A percentile compares a stretch with the other conserved stretches of the same genome.
Evolutionary conservation across 2,113 vertebrate species (phyloP).

Genomic region (Pseudopipra pipra): DNA sequence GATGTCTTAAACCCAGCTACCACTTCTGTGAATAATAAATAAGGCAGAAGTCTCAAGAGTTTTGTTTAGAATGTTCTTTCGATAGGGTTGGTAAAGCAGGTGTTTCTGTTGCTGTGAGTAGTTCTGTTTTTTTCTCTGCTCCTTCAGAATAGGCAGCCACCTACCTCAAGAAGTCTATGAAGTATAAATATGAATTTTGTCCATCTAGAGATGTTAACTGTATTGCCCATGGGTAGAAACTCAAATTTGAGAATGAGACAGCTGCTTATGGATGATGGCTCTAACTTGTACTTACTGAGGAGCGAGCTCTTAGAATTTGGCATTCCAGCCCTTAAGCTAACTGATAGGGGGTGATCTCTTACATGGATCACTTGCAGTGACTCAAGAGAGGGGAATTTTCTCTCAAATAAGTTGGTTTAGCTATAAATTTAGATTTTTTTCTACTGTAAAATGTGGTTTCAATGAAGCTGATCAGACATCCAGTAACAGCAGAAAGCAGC

Average conservation of each 20-base stretch:
- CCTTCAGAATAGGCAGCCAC: not conserved
- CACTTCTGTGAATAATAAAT: not conserved
- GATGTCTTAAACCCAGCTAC: not conserved
- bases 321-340: not conserved
- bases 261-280: not conserved
- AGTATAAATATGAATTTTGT: not conserved
- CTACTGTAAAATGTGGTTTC: not conserved
- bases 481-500: not conserved
- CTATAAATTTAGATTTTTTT: not conserved
- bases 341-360: not conserved
- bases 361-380: not conserved
- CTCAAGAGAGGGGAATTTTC: not conserved
- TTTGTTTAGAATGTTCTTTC: not conserved
- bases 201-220: not conserved
- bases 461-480: not conserved
- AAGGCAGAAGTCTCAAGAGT: not conserved
- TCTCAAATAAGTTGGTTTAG: not conserved
- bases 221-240: not conserved
- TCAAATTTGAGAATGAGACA: not conserved
- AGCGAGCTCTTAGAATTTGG: not conserved
- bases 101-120: not conserved
- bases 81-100: not conserved
- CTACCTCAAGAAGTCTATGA: not conserved
- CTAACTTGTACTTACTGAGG: not conserved
- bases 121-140: not conserved